Evolutionary conservation across 2,888 invertebrate species (phyloP).

Genomic region (Ferdinandea cuprea): DNA sequence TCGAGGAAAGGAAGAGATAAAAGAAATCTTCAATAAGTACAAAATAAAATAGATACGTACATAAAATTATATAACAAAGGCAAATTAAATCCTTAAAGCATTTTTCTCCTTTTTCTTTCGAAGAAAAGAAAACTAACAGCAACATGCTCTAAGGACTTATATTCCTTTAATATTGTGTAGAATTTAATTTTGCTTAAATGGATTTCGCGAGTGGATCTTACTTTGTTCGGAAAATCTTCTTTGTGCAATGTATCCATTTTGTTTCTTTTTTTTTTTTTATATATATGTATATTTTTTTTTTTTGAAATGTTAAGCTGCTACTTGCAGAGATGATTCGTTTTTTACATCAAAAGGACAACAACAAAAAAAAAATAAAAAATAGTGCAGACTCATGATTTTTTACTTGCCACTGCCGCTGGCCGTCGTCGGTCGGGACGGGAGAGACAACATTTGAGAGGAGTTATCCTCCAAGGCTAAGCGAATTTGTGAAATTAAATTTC

Average conservation of each 20-base stretch:
- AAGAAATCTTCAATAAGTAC: background rate
- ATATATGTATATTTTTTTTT: too few relatives aligned
- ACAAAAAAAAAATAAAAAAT: background rate
- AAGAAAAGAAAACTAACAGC: slow-evolving; percentile 4
- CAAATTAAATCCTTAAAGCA: slow-evolving; percentile 14
- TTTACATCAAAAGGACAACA: background rate
- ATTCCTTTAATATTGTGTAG: background rate
- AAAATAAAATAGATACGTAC: background rate
- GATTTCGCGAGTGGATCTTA: slow-evolving; percentile 21
- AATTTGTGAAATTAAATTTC: slow-evolving; percentile 20
- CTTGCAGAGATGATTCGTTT: slow-evolving; percentile 7
- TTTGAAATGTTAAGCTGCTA: slow-evolving; percentile 14
- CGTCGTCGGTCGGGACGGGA: too few relatives aligned
- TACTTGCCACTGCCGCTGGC: too few relatives aligned
- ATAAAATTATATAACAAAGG: slow-evolving; percentile 6
- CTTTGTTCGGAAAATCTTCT: background rate
- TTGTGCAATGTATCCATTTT: background rate
- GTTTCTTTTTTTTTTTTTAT: background rate
- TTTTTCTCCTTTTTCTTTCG: background rate
- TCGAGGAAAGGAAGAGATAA: background rate
- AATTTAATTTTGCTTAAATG: slow-evolving; percentile 26
- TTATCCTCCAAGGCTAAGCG: slow-evolving; percentile 8
- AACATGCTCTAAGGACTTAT: slow-evolving; percentile 21
- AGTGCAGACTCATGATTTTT: slow-evolving; percentile 17
- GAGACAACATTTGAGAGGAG: slow-evolving; percentile 4